phyloP scores from a whole-genome alignment of 1,140 invertebrate species.

The Aphaenogaster rudis region DNA sequence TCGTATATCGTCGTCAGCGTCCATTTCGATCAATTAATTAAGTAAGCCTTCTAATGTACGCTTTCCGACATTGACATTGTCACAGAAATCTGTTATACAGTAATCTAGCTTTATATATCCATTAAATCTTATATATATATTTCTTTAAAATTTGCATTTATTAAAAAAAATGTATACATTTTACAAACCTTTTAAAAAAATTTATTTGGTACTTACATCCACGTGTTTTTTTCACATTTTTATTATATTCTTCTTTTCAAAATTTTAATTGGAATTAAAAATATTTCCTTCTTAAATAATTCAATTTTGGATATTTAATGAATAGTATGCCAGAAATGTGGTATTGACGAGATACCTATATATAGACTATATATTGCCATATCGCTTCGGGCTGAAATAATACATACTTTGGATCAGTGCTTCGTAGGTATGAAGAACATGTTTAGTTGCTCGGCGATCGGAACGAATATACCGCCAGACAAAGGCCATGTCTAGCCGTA shows the following conservation, averaged over 20 bases:
- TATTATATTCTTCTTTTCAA: background rate
- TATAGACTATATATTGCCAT: constrained; percentile 30
- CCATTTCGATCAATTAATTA: constrained; percentile 71
- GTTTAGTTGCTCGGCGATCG: constrained; percentile 76
- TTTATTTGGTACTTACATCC: background rate
- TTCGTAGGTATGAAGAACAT: constrained; percentile 73
- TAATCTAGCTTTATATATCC: background rate
- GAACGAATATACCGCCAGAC: constrained; percentile 71
- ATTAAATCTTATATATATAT: background rate
- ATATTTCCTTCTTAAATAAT: background rate
- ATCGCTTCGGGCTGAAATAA: constrained; percentile 68
- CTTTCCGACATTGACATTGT: background rate
- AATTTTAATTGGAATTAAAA: background rate
- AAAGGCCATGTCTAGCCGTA: constrained; percentile 68
- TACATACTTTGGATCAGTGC: constrained; percentile 70
- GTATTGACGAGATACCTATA: background rate
- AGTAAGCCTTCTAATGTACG: constrained; percentile 15
- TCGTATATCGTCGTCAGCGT: constrained; percentile 54
- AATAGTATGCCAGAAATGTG: background rate
- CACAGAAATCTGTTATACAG: background rate
- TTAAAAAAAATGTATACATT: too few relatives aligned
- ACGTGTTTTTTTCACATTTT: background rate
- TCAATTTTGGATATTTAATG: background rate
- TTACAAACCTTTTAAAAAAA: background rate
- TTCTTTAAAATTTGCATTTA: background rate